Evolutionary conservation across 2,888 invertebrate genomes (phyloP).

Genomic region (Micropterix aruncella): DNA sequence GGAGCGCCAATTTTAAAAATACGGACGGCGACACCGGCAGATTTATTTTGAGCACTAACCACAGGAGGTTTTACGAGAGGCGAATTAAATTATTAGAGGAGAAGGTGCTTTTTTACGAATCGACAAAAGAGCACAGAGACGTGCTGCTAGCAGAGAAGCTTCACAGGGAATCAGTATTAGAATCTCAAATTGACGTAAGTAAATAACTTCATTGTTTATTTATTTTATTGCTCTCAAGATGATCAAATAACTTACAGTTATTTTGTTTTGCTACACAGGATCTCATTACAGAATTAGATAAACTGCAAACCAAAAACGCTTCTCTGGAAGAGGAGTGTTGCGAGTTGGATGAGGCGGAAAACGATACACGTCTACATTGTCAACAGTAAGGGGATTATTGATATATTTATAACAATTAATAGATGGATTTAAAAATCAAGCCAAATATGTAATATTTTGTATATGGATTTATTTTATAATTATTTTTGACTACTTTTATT

Average conservation of each 20-base stretch:
- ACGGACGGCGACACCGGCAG: constrained; percentile 31
- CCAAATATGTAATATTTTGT: too few relatives aligned
- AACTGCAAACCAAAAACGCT: constrained; percentile 47
- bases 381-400: constrained; percentile 31
- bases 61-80: constrained; percentile 51
- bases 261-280: too few relatives aligned
- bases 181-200: constrained; percentile 33
- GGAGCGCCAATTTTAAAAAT: constrained; percentile 30
- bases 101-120: constrained; percentile 51
- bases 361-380: constrained; percentile 51
- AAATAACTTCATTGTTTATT: not conserved
- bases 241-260: too few relatives aligned
- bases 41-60: constrained; percentile 40
- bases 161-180: constrained; percentile 43
- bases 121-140: constrained; percentile 45
- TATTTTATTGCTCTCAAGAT: constrained; percentile 1
- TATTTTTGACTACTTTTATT: too few relatives aligned
- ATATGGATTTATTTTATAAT: too few relatives aligned
- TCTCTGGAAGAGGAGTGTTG: constrained; percentile 56
- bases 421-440: too few relatives aligned
- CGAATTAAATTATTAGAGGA: constrained; percentile 48
- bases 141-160: constrained; percentile 46
- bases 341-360: constrained; percentile 62
- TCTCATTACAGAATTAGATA: constrained; percentile 37
- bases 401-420: constrained; percentile 5